Base-by-base conservation (phyloP, 1,140 invertebrate species). In the Temnothorax longispinosus region DNA sequence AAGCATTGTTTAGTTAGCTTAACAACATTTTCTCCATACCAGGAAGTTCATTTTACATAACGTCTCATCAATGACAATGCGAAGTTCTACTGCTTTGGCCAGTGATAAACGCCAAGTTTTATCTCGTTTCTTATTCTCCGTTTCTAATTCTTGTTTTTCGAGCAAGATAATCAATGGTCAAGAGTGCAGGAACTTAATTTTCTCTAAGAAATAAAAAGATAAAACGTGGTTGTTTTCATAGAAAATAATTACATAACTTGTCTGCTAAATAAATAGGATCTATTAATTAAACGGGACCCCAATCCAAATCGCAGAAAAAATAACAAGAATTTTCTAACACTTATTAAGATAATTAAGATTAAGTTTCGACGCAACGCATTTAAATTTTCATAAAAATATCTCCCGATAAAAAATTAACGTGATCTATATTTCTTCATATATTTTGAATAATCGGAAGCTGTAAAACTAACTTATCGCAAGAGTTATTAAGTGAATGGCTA, bases 41-140 rank as follows among this genome's bases (percentile, higher is more conserved):
- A 21, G 60, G 18, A 18, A 3, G 18, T 54, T 4, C 38, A 41
- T 81, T 81, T 81, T 81, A 64, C 75, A 78, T 69, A 69, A 69
- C 10, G 21, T 69, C 32, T 10, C 35, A 56, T 81, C 64, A 69
- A 67, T 52, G 13, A 35, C 32, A 32, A 69, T 41, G 35, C 44
- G 15, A 56, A 71, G 7, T 81, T 69, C 35, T 54, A 41, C 77
- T n/a, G 54, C 21, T 69, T 21, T 32, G 62, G 47, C 15, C 56
- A 50, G 21, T 58, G 69, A 76, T 13, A 60, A 77, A 32, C 13
- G 35, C 8, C n/a, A 71, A 56, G 27, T 64, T 50, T 18, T 13
- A 69, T 56, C 21, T 35, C 13, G 38, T 44, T 21, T 44, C 21
- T 54, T 65, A 41, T 41, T 41, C 38, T 41, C 38, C 38, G 38